Base-by-base conservation (phyloP, 2,888 invertebrate genomes). In the Callyntrura sp. region DNA sequence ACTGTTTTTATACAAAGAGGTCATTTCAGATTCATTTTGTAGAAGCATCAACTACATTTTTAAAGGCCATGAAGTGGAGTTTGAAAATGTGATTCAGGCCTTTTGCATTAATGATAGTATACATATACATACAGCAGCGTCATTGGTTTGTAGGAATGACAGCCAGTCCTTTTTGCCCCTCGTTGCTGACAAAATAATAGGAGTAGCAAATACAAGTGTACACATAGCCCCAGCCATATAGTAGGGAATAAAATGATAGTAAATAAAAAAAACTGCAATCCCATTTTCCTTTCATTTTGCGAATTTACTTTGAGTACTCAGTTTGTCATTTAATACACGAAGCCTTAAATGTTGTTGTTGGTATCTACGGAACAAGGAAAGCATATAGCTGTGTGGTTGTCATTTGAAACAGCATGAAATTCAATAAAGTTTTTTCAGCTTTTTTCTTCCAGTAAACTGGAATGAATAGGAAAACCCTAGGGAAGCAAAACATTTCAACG, bases 11-110 rank as follows among this genome's bases (percentile, higher is more conserved):
- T 43, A 25, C 8, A n/a, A 17, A 8, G n/a, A 17, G 12, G 23
- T 17, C 8, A 14, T 28, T 65, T 65, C 35, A 43, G 9, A 43
- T 23, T 35, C 35, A 43, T 17, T 70, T 23, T 35, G 60, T 43
- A 12, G 51, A 51, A 35, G 35, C 35, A 35, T 4, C 35, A 51
- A 51, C 51, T n/a, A 5, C n/a, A 14, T 5, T 35, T 70, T n/a
- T 17, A 70, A 70, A 43, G 43, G 8, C 65, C 65, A 65, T 65
- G 25, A 65, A 65, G 28, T 25, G 65, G 65, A 65, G 11, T 65
- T 12, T 65, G 9, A n/a, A 70, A 70, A 70, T 70, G 35, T 2
- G 35, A 35, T 35, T 35, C 35, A 35, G 2, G 35, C 35, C 35
- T 35, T 35, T 35, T 35, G 35, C 35, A 35, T 35, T 35, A 35